phyloP scores from a whole-genome alignment of 1,140 invertebrate species.

The Pachyrhynchus sulphureomaculatus region DNA sequence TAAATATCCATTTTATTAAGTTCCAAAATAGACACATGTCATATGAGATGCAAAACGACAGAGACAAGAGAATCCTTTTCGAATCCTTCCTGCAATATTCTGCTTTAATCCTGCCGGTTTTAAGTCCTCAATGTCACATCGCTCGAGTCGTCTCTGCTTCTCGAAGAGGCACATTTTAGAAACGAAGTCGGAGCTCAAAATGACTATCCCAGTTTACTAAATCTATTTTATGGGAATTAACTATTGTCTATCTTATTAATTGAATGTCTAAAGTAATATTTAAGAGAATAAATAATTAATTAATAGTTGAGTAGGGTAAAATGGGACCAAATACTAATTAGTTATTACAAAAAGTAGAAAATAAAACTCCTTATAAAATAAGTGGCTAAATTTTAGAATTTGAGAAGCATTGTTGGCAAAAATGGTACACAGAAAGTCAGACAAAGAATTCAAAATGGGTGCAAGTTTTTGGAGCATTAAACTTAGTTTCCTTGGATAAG shows the following conservation, averaged over 20 bases:
- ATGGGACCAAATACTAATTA: too few species aligned
- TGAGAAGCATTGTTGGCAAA: too few species aligned
- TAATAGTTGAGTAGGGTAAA: too few species aligned
- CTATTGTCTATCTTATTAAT: slow-evolving; percentile 6
- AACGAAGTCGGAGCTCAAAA: neutral
- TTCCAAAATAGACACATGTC: neutral
- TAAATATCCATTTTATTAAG: neutral
- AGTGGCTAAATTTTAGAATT: too few species aligned
- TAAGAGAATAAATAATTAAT: too few species aligned
- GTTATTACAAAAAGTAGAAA: too few species aligned
- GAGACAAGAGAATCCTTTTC: neutral
- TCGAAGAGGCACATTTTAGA: neutral
- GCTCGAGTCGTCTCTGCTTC: slow-evolving; percentile 3
- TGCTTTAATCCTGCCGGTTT: neutral
- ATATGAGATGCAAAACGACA: too few species aligned
- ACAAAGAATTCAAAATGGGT: too few species aligned
- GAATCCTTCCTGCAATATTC: neutral
- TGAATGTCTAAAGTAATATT: neutral
- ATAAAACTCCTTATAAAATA: too few species aligned
- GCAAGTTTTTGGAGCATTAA: too few species aligned
- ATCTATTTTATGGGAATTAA: slow-evolving; percentile 8
- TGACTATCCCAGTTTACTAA: slow-evolving; percentile 1
- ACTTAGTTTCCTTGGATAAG: too few species aligned
- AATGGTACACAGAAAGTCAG: too few species aligned
- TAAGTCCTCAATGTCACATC: slow-evolving; percentile 5